A percentile compares a stretch with the other conserved stretches of the same genome.
Conservation (phyloP, 2,797 vertebrate genomes). For the Clamator glandarius region DNA sequence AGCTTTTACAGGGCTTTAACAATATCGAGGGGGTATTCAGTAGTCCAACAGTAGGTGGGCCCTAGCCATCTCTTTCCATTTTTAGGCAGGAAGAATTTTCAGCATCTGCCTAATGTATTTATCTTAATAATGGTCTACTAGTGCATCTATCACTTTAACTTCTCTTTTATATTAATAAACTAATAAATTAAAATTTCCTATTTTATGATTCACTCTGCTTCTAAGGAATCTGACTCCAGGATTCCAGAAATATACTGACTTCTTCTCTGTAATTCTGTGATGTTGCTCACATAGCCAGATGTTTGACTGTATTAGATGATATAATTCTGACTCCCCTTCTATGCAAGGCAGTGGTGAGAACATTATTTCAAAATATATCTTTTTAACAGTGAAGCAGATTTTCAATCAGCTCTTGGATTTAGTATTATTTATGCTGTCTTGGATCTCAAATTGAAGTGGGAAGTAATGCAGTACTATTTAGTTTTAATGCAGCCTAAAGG, state of each 20-base stretch:
- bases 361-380: neutral
- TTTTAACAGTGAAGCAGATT: neutral
- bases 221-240: neutral
- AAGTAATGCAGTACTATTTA: neutral
- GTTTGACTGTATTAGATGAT: neutral
- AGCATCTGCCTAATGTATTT: neutral
- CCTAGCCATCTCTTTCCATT: neutral
- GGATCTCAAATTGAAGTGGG: neutral
- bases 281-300: neutral
- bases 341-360: neutral
- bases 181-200: neutral
- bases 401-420: neutral
- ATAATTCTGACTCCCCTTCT: neutral
- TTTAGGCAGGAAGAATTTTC: neutral
- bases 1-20: neutral
- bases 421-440: neutral
- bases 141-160: neutral
- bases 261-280: neutral
- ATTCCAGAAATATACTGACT: neutral
- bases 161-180: neutral
- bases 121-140: neutral
- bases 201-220: neutral
- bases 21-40: neutral
- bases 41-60: neutral
- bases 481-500: neutral